Evolutionary conservation across 1,140 invertebrate species (phyloP).

Genomic region (Atta texana): DNA sequence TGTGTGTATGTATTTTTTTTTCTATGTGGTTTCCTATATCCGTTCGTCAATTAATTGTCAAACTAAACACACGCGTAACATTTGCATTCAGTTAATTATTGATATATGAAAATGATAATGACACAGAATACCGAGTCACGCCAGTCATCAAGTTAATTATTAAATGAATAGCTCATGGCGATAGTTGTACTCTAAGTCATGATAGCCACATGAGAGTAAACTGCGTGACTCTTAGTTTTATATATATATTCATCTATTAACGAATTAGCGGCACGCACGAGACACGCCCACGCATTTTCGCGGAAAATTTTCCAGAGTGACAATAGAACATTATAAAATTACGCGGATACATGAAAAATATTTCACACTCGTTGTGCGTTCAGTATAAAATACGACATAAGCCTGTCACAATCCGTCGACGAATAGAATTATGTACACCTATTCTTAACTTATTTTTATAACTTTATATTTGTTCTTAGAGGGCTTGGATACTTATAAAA

Average conservation of each 20-base stretch:
- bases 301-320: conserved; percentile 15
- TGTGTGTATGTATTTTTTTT: background rate
- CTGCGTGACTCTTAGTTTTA: conserved; percentile 29
- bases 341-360: background rate
- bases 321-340: conserved; percentile 32
- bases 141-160: conserved; percentile 60
- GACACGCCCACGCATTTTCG: conserved; percentile 15
- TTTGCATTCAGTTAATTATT: conserved; percentile 59
- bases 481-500: no score
- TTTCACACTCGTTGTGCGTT: background rate
- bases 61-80: conserved; percentile 26
- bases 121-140: conserved; percentile 9
- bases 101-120: conserved; percentile 59
- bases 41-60: conserved; percentile 28
- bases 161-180: conserved; percentile 26
- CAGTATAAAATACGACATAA: conserved; percentile 4
- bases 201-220: conserved; percentile 35
- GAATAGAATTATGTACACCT: no score
- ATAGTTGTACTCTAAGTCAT: conserved; percentile 17
- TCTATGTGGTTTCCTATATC: background rate
- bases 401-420: background rate
- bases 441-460: no score
- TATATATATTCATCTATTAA: conserved; percentile 12
- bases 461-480: no score
- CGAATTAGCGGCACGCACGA: conserved; percentile 27